phyloP scores from a whole-genome alignment of 2,797 vertebrate species.

The Rhinatrema bivittatum region DNA sequence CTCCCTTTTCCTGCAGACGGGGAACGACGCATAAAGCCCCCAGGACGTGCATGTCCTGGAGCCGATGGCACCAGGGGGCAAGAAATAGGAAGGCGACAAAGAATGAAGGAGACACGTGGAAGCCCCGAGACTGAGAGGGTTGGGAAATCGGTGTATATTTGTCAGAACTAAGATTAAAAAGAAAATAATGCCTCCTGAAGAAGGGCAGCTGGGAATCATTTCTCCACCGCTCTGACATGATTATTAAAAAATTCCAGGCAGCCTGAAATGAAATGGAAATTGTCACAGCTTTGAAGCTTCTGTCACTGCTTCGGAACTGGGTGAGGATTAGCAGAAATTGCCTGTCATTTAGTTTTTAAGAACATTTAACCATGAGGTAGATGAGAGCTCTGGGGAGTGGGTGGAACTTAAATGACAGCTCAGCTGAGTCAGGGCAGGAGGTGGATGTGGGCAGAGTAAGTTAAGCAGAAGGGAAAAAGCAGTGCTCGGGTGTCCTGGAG shows the following conservation, averaged over 20 bases:
- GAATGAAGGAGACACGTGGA: no score
- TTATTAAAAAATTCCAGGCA: neutral
- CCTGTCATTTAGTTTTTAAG: neutral
- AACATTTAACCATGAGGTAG: neutral
- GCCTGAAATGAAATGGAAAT: neutral
- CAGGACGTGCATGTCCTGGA: neutral
- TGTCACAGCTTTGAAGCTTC: neutral
- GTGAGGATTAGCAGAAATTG: neutral
- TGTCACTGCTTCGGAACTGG: neutral
- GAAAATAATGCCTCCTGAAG: neutral
- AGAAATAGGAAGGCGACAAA: no score
- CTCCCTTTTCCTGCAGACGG: neutral
- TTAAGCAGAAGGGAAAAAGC: no score
- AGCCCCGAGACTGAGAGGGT: neutral
- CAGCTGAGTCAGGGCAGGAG: no score
- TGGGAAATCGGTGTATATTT: neutral
- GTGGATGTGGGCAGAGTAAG: no score
- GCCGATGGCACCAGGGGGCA: neutral
- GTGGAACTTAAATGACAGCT: no score
- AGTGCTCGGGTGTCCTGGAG: no score
- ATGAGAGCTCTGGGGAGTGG: neutral
- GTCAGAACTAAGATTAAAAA: neutral
- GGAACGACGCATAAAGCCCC: neutral
- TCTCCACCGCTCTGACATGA: neutral
- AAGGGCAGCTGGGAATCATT: neutral